These are phyloP conservation scores for Ophion obscuratus DNA, from an alignment of 2,888 invertebrate species.

Conservation along the genomic window DNA sequence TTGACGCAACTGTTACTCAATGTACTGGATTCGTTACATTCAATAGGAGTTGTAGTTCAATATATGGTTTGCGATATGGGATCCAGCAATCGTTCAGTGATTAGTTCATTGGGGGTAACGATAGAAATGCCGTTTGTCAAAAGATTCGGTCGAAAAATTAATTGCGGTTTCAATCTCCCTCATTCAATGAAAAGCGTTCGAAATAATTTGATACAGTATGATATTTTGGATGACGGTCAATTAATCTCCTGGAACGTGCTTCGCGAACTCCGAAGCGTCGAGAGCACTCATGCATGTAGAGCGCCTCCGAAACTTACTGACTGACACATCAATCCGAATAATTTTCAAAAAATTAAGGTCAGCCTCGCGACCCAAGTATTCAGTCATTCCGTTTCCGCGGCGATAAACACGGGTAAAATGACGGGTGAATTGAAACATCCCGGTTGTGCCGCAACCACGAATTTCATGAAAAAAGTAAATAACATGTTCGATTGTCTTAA, in stretches of 20 bases:
- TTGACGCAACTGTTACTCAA: constrained; percentile 17
- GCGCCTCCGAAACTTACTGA: constrained; percentile 70
- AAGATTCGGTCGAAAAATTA: constrained; percentile 60
- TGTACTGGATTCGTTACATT: constrained; percentile 61
- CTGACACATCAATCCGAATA: constrained; percentile 67
- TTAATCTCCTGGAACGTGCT: constrained; percentile 63
- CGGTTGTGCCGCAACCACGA: constrained; percentile 62
- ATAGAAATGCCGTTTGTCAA: constrained; percentile 63
- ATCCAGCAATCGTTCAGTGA: constrained; percentile 63
- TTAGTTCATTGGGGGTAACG: constrained; percentile 64
- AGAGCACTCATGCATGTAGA: constrained; percentile 55
- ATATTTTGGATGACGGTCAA: constrained; percentile 54
- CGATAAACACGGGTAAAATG: constrained; percentile 61
- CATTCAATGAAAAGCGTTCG: constrained; percentile 68
- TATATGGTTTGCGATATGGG: constrained; percentile 69
- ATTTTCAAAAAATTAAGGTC: constrained; percentile 72
- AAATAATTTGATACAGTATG: constrained; percentile 66
- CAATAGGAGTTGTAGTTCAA: constrained; percentile 61
- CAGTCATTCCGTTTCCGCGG: constrained; percentile 69
- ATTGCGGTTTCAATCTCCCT: constrained; percentile 66
- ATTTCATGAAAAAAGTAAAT: constrained; percentile 69
- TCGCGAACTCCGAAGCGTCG: constrained; percentile 58
- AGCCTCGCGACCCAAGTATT: constrained; percentile 71
- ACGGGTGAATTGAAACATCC: constrained; percentile 63
- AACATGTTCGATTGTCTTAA: constrained; percentile 70